These are phyloP conservation scores for Ariopsis seemanni DNA, from an alignment of 2,113 vertebrate species.

Conservation along the genomic window DNA sequence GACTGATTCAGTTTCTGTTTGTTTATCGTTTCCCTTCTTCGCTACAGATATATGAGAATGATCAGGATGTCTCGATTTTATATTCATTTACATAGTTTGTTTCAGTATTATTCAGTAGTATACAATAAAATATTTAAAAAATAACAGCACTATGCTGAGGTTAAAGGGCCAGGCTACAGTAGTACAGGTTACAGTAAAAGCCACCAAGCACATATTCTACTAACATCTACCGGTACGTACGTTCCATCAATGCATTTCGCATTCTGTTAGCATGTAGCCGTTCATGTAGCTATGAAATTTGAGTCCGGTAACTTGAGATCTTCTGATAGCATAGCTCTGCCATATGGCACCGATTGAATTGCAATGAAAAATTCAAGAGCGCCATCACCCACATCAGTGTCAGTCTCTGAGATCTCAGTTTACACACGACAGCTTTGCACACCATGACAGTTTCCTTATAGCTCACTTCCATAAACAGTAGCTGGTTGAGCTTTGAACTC, in stretches of 20 bases:
- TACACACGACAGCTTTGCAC: slow-evolving; percentile 25
- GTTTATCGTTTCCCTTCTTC: neutral
- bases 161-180: neutral
- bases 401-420: slow-evolving; percentile 33
- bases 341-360: slow-evolving; percentile 61
- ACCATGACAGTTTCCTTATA: neutral
- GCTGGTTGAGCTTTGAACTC: neutral
- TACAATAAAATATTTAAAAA: neutral
- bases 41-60: neutral
- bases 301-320: slow-evolving; percentile 41
- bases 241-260: neutral
- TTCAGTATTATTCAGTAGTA: neutral
- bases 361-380: slow-evolving; percentile 66
- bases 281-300: slow-evolving; percentile 36
- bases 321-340: slow-evolving; percentile 40
- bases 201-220: neutral
- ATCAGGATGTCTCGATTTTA: neutral
- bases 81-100: neutral
- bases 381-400: slow-evolving; percentile 13
- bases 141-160: neutral
- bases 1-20: neutral
- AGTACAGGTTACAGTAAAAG: neutral
- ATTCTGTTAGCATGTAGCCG: slow-evolving; percentile 19
- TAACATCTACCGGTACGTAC: neutral
- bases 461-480: neutral